Evolutionary conservation across 1,140 invertebrate species (phyloP).

Genomic region (Achroia grisella): DNA sequence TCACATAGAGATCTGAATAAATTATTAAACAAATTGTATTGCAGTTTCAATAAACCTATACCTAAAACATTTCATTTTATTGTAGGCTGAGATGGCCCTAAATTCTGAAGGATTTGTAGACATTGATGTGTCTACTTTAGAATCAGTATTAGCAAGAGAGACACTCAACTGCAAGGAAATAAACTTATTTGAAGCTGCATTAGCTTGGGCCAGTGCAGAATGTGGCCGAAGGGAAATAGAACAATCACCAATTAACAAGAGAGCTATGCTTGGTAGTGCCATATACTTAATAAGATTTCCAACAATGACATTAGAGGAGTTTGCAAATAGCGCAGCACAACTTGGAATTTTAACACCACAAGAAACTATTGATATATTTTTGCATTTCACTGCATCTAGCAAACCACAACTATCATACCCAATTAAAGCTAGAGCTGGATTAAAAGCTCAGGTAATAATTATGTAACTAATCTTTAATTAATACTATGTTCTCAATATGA

Average conservation of each 20-base stretch:
- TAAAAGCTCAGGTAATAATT: constrained; percentile 86
- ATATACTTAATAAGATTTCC: constrained; percentile 91
- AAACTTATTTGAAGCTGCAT: constrained; percentile 90
- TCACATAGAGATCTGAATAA: constrained; percentile 52
- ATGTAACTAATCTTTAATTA: background rate
- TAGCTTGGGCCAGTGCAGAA: constrained; percentile 91
- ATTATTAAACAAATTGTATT: constrained; percentile 69
- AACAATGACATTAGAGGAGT: constrained; percentile 92
- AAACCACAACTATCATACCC: constrained; percentile 90
- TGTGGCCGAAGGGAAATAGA: constrained; percentile 87
- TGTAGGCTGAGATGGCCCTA: constrained; percentile 93
- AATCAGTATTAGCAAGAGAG: constrained; percentile 90
- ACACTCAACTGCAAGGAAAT: constrained; percentile 94
- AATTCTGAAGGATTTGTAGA: constrained; percentile 95
- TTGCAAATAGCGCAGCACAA: constrained; percentile 92
- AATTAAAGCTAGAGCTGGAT: constrained; percentile 85
- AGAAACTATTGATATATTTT: constrained; percentile 94
- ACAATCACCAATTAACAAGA: constrained; percentile 80
- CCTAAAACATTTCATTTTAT: constrained; percentile 41
- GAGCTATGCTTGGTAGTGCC: constrained; percentile 83
- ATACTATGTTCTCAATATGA: too few species aligned
- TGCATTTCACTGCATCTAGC: constrained; percentile 87
- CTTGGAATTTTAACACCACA: constrained; percentile 89
- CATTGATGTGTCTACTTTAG: constrained; percentile 91
- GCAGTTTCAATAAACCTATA: constrained; percentile 66